These are phyloP conservation scores for Salvelinus fontinalis DNA, from an alignment of 2,113 vertebrate species.

Conservation along the genomic window DNA sequence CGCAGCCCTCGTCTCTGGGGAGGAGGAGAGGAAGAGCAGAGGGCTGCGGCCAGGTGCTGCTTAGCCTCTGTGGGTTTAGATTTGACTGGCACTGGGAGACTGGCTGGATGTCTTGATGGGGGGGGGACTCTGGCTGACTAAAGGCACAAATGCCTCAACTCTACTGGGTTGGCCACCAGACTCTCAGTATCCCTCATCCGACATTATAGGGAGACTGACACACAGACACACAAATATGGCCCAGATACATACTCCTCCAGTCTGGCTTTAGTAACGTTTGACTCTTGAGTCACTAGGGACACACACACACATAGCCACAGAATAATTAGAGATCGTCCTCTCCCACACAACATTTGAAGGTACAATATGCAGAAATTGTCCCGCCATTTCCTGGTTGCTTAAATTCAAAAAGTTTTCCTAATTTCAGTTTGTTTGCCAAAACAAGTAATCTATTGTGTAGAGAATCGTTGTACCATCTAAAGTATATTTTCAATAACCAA, in stretches of 20 bases:
- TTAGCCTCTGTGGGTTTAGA: slow-evolving; percentile 44
- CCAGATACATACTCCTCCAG: slow-evolving; percentile 3
- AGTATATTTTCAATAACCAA: too few relatives aligned
- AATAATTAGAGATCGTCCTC: too few relatives aligned
- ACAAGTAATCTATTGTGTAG: too few relatives aligned
- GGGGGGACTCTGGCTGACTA: slow-evolving; percentile 16
- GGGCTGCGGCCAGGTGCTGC: slow-evolving; percentile 41
- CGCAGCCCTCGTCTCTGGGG: slow-evolving; percentile 42
- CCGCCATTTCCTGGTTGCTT: too few relatives aligned
- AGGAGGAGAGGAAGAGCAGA: slow-evolving; percentile 54
- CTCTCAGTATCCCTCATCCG: neutral
- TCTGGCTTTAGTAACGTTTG: neutral
- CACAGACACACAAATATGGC: neutral
- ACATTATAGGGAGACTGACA: neutral
- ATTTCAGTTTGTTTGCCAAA: too few relatives aligned
- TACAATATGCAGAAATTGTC: too few relatives aligned
- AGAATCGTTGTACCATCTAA: too few relatives aligned
- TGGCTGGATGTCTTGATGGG: slow-evolving; percentile 32
- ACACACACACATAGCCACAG: neutral
- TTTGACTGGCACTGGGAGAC: slow-evolving; percentile 61
- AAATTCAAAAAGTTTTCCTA: too few relatives aligned
- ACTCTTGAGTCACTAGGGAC: neutral
- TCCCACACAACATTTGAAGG: too few relatives aligned
- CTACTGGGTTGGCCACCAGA: neutral
- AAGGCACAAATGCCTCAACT: neutral